A percentile compares a stretch with the other conserved stretches of the same genome.
These are phyloP conservation scores for Pangasius djambal DNA, from an alignment of 2,797 vertebrate species.

Conservation along the genomic window DNA sequence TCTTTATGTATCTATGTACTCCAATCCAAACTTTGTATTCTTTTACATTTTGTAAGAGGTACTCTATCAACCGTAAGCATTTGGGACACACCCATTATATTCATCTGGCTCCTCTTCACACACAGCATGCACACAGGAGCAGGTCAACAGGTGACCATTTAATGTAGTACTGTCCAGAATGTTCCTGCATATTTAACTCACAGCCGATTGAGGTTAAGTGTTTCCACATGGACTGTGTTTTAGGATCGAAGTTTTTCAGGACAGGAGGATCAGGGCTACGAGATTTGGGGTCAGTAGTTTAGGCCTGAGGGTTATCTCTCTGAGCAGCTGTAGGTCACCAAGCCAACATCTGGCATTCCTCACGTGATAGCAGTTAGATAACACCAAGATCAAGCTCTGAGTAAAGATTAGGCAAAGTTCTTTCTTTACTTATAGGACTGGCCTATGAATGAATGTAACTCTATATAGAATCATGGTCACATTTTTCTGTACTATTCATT, in stretches of 20 bases:
- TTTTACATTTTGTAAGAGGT: neutral
- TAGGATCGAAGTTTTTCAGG: neutral
- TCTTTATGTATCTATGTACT: neutral
- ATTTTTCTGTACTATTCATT: neutral
- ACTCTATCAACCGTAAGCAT: neutral
- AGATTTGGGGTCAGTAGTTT: slow-evolving; percentile 50
- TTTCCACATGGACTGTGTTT: slow-evolving; percentile 37
- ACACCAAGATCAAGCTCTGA: slow-evolving; percentile 21
- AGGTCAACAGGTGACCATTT: neutral
- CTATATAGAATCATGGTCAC: neutral
- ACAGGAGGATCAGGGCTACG: slow-evolving; percentile 33
- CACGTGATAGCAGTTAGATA: slow-evolving; percentile 53
- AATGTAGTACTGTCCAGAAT: neutral
- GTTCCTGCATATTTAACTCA: neutral
- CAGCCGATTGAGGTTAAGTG: slow-evolving; percentile 36
- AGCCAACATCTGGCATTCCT: slow-evolving; percentile 58
- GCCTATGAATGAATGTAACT: neutral
- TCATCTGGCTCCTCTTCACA: neutral
- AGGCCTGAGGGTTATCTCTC: slow-evolving; percentile 54
- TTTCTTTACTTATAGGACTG: neutral
- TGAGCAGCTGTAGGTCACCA: slow-evolving; percentile 53
- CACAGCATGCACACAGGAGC: neutral
- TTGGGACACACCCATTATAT: neutral
- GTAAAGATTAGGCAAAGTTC: slow-evolving; percentile 1
- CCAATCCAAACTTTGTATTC: neutral